Evolutionary conservation across 2,888 invertebrate genomes (phyloP).

Genomic region (Drosophila bunnanda): DNA sequence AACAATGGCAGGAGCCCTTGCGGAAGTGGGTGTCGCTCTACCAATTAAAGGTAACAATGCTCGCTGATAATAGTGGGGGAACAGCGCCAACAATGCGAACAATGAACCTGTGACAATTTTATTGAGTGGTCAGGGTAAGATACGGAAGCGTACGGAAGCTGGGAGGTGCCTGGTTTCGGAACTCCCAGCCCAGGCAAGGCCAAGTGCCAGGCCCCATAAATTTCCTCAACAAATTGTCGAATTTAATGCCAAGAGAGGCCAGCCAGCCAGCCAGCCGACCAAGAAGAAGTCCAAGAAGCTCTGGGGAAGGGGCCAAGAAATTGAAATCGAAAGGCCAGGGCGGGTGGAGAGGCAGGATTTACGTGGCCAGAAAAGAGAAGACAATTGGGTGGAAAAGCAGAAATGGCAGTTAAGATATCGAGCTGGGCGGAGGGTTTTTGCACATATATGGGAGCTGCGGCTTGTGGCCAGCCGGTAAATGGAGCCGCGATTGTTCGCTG

Average conservation of each 20-base stretch:
- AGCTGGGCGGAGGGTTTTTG: not conserved
- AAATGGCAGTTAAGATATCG: conserved; percentile 12
- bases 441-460: not conserved
- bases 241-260: conserved; percentile 69
- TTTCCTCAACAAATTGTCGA: conserved; percentile 80
- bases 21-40: conserved; percentile 51
- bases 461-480: conserved; percentile 12
- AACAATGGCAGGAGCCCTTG: conserved; percentile 41
- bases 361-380: conserved; percentile 30
- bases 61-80: conserved; percentile 54
- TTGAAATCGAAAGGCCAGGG: conserved; percentile 58
- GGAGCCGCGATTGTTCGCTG: conserved; percentile 7
- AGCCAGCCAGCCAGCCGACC: conserved; percentile 3
- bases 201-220: conserved; percentile 66
- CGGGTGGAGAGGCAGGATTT: conserved; percentile 22
- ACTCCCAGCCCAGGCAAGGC: conserved; percentile 33
- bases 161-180: conserved; percentile 40
- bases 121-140: conserved; percentile 68
- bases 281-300: conserved; percentile 1
- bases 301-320: conserved; percentile 35
- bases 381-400: conserved; percentile 10
- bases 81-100: conserved; percentile 62
- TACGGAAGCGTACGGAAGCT: conserved; percentile 11
- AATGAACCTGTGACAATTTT: conserved; percentile 75
- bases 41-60: conserved; percentile 79